Conservation (phyloP, 2,797 vertebrate species). For the Sarcophilus harrisii region DNA sequence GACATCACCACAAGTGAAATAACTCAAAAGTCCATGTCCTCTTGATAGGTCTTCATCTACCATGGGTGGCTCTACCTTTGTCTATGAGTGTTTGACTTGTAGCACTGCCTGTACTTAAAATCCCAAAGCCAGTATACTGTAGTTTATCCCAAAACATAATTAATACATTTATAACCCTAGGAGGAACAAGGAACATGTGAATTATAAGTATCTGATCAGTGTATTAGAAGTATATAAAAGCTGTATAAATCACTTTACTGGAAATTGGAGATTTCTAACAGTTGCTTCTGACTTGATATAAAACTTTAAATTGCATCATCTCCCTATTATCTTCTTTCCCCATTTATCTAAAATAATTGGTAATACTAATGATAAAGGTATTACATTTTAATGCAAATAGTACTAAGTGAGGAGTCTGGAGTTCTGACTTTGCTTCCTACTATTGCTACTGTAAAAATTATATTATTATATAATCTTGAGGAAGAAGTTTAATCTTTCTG, state of each 20-base stretch:
- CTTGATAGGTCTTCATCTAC: neutral
- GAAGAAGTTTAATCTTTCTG: neutral
- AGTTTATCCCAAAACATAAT: neutral
- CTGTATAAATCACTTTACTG: neutral
- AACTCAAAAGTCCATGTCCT: neutral
- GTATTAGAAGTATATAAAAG: neutral
- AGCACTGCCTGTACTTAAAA: neutral
- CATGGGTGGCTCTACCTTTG: neutral
- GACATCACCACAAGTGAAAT: neutral
- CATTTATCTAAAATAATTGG: neutral
- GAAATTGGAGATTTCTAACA: neutral
- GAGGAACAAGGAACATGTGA: neutral
- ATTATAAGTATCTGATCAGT: neutral
- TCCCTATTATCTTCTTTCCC: slow-evolving; percentile 7
- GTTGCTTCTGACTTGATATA: neutral
- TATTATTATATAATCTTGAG: neutral
- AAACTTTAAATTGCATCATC: neutral
- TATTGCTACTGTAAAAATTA: neutral
- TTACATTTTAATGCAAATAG: neutral
- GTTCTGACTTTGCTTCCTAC: neutral
- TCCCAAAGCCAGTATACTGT: neutral
- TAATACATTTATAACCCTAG: neutral
- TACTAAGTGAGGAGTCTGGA: neutral
- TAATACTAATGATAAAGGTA: neutral
- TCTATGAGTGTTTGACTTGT: neutral